Base-by-base conservation (phyloP, 2,797 vertebrate species). In the Rhynchonycteris naso region DNA sequence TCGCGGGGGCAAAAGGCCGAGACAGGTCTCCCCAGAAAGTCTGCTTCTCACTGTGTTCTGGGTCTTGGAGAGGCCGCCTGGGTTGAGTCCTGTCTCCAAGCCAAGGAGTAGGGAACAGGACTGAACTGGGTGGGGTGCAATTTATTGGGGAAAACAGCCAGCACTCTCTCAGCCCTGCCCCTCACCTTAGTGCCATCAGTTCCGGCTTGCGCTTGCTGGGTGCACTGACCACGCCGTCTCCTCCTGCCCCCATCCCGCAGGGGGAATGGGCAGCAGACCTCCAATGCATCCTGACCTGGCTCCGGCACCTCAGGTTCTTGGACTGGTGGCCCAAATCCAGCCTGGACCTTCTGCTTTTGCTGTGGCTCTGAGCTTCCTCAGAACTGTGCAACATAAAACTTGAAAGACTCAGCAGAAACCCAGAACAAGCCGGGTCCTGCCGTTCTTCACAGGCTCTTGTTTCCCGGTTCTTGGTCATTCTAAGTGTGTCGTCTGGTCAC, bases 401-500 rank as follows among this genome's bases (percentile, higher is more conserved):
- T 14, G 50, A 38, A 63, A 80, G 80, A 59, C 72, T 38, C 83
- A 13, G 80, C 69, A 63, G 43, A 78, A 76, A 83, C 76, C 38
- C 88, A 63, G 15, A 81, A 52, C 38, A 10, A 74, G 63, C 12
- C 19, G 28, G 4, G 28, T 26, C 18, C 56, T 1, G 33, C 16
- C 54, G 30, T 33, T 65, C 56, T 66, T 18, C 22, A 12, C 4
- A 30, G 47, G 35, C 38, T 65, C 52, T 91, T 5, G 13, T n/a
- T 84, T 56, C 33, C 0, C 0, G 13, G 5, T 71, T 35, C 52
- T 84, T 35, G 0, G 30, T 21, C 26, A 0, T 56, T 30, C 56
- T 63, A 10, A 24, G 12, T 7, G 5, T 19, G 11, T 84, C 79
- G 58, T 52, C 35, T 1, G 22, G 78, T 65, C 13, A 14, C 50